Base-by-base conservation (phyloP, 1,140 invertebrate genomes). In the Sarcophaga bullata region DNA sequence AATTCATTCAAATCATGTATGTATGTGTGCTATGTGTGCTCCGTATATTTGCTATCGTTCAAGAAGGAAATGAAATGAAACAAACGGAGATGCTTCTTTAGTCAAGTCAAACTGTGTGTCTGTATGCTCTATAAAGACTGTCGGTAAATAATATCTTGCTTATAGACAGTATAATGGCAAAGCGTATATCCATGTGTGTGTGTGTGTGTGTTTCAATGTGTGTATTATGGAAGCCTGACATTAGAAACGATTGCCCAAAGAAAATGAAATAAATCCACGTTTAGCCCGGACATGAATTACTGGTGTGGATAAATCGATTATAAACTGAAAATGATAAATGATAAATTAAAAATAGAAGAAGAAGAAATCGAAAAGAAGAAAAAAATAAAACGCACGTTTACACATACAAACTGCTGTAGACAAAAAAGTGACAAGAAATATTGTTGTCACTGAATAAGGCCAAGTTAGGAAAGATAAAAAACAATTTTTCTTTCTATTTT, bases 281-380 rank as follows among this genome's bases (percentile, higher is more conserved):
- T 68, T 19, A 50, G 48, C 17, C 75, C 52, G 75, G 48, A 49
- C 75, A 78, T 78, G 75, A 78, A 50, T 50, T 78, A 50, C n/a
- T 76, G 75, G 75, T 78, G 75, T 78, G 75, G 75, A 49, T 78
- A 78, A 78, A 52, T 78, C 75, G 75, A 78, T 78, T 78, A 78
- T 49, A 50, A 78, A 78, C n/a, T 78, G 48, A 78, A 50, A 78
- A 78, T 78, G 75, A 78, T 78, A 78, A 78, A 78, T 78, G 75
- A 78, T 19, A 46, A 78, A 19, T 78, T 50, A 17, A 52, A 78
- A 50, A 78, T 37, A 37, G 25, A 37, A 37, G 25, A 37, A 37
- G 25, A 37, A 2, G 50, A 19, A 58, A 58, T 15, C 54, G 3
- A 15, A n/a, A 68, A 68, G 19, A 17, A 19, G 9, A 68, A 68